Evolutionary conservation across 2,113 vertebrate species (phyloP).

Genomic region (Egretta garzetta): DNA sequence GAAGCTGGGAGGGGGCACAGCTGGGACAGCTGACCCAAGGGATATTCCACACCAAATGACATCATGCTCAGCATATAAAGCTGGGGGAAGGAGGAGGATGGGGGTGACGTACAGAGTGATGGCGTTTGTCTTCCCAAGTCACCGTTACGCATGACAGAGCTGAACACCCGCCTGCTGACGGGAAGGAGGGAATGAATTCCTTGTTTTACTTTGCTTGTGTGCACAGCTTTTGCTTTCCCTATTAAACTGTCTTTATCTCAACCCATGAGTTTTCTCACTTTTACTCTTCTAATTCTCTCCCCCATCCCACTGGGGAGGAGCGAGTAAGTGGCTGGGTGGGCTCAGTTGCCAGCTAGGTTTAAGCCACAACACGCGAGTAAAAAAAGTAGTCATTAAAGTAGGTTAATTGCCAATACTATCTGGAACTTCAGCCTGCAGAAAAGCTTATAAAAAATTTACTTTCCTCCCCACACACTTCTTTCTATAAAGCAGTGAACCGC

Average conservation of each 20-base stretch:
- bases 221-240: not conserved
- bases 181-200: not conserved
- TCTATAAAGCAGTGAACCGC: not conserved
- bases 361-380: not conserved
- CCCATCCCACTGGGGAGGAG: not conserved
- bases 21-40: no score
- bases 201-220: not conserved
- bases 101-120: accelerated
- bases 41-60: no score
- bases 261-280: not conserved
- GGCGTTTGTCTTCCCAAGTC: not conserved
- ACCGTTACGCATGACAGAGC: accelerated
- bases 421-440: not conserved
- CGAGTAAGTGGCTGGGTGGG: not conserved
- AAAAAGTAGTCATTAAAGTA: not conserved
- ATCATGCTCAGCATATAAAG: not conserved
- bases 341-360: not conserved
- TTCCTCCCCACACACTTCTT: not conserved
- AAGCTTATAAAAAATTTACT: not conserved
- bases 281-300: not conserved
- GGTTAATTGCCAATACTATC: not conserved
- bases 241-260: not conserved
- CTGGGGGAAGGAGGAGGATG: not conserved
- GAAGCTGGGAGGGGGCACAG: not conserved
- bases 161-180: no score